Percentiles rank a stretch among this genome's conserved stretches.
phyloP scores from a whole-genome alignment of 2,888 invertebrate species.

The Rhimphoctona megacephalus region DNA sequence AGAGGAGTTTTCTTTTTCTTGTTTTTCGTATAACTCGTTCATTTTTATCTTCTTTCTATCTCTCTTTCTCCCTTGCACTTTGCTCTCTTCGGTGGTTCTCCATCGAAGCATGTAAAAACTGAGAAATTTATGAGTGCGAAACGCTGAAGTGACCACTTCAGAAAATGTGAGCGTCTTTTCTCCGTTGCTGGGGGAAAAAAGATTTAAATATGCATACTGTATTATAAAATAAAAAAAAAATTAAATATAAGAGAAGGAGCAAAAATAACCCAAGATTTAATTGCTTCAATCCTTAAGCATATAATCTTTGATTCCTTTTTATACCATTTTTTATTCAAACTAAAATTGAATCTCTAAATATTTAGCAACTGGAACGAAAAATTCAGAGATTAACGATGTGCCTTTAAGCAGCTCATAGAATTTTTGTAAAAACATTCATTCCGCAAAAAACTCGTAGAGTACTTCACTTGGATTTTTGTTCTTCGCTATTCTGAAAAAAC shows the following conservation, averaged over 20 bases:
- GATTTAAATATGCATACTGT: constrained; percentile 22
- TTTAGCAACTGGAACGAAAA: not conserved
- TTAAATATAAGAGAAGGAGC: not conserved
- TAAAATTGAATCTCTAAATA: not conserved
- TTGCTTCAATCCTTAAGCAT: not conserved
- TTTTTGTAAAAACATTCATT: not conserved
- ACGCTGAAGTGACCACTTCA: constrained; percentile 66
- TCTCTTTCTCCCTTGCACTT: constrained; percentile 35
- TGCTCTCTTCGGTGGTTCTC: constrained; percentile 43
- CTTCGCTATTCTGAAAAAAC: not conserved
- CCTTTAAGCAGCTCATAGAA: not conserved
- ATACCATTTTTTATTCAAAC: not conserved
- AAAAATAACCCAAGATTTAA: not conserved
- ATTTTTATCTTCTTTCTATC: constrained; percentile 17
- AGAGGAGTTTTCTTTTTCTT: constrained; percentile 41
- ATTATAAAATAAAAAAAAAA: constrained; percentile 1
- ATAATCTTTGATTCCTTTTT: not conserved
- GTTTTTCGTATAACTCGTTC: constrained; percentile 32
- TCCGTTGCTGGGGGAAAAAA: not conserved
- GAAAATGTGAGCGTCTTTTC: constrained; percentile 55
- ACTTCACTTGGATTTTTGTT: not conserved
- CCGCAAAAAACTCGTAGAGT: not conserved
- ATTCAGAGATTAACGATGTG: not conserved
- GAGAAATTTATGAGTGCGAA: constrained; percentile 67
- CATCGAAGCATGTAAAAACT: constrained; percentile 65